Conservation (phyloP, 2,113 vertebrate species). For the Paradoxurus hermaphroditus region DNA sequence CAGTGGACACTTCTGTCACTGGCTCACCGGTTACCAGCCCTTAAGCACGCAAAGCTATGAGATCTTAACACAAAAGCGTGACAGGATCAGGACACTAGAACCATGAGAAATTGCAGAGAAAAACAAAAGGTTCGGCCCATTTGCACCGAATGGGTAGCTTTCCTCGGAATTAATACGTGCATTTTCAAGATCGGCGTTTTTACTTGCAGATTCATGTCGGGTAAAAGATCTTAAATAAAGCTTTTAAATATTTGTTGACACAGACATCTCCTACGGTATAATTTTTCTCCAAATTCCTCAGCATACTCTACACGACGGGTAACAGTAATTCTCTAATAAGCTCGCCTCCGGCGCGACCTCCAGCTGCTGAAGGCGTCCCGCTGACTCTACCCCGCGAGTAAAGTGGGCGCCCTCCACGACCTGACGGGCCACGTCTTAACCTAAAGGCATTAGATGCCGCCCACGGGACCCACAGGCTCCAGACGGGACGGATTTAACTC, state of each 20-base stretch:
- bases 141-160: not conserved
- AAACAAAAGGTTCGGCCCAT: not conserved
- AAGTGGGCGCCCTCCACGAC: fast-evolving
- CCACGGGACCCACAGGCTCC: too few relatives aligned
- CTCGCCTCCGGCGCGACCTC: not conserved
- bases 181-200: not conserved
- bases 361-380: not conserved
- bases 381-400: too few relatives aligned
- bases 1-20: not conserved
- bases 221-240: not conserved
- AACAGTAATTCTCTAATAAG: not conserved
- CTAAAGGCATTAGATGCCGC: not conserved
- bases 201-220: not conserved
- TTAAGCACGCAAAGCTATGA: not conserved
- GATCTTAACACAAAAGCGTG: not conserved
- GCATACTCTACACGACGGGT: not conserved
- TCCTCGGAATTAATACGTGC: not conserved
- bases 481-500: not conserved
- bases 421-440: not conserved
- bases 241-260: not conserved
- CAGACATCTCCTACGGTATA: not conserved
- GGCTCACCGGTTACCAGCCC: not conserved
- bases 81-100: not conserved
- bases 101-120: not conserved
- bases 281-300: not conserved